Evolutionary conservation across 2,888 invertebrate genomes (phyloP).

Genomic region (Aelia acuminata): DNA sequence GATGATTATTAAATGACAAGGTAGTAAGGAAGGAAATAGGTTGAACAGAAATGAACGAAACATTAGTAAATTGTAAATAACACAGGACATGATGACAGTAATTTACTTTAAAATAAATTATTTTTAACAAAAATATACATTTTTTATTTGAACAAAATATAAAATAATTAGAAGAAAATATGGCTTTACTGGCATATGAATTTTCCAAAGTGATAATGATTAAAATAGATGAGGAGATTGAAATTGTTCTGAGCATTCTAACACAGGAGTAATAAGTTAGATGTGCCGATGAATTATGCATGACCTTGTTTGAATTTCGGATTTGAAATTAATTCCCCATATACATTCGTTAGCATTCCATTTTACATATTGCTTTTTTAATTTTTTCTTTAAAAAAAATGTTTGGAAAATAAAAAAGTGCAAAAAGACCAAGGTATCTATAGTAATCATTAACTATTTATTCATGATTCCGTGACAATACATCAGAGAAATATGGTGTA

Average conservation of each 20-base stretch:
- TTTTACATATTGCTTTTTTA: background rate
- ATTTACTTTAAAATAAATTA: no score
- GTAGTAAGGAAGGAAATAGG: no score
- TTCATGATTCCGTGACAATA: background rate
- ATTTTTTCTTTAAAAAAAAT: background rate
- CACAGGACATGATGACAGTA: no score
- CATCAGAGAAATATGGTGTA: background rate
- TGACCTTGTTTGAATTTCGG: conserved; percentile 34
- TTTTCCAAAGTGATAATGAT: background rate
- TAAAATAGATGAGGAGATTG: background rate
- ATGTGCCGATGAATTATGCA: background rate
- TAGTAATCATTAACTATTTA: background rate
- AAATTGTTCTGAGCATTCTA: conserved; percentile 19
- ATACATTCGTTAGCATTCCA: conserved; percentile 28
- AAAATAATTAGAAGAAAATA: background rate
- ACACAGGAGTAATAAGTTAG: conserved; percentile 7
- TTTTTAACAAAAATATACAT: no score
- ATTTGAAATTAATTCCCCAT: conserved; percentile 32
- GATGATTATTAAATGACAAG: no score
- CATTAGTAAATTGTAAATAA: no score
- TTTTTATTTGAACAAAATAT: no score
- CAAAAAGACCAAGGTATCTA: background rate
- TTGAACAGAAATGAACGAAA: no score
- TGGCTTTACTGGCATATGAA: background rate
- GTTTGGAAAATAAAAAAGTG: background rate